Percentiles rank a stretch among this genome's conserved stretches.
Evolutionary conservation across 1,140 invertebrate species (phyloP).

Genomic region (Plodia interpunctella): DNA sequence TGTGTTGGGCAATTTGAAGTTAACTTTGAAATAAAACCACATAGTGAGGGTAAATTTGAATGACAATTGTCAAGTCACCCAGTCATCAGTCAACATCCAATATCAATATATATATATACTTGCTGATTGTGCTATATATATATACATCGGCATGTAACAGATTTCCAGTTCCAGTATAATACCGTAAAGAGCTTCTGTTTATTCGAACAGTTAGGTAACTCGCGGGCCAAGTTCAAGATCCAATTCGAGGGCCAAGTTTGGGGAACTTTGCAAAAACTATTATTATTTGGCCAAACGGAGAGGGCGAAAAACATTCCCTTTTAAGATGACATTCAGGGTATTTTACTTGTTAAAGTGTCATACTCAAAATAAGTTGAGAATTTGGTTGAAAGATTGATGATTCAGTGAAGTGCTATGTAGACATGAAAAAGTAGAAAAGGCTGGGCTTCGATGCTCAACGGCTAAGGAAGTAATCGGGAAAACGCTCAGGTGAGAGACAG

Average conservation of each 20-base stretch:
- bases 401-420: no score
- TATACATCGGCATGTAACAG: no score
- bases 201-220: background rate
- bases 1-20: background rate
- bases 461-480: no score
- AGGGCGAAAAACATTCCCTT: background rate
- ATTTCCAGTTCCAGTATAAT: no score
- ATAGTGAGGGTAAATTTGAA: no score
- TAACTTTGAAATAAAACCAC: background rate
- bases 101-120: no score
- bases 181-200: background rate
- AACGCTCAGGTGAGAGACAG: no score
- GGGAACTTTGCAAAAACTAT: conserved; percentile 4
- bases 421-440: no score
- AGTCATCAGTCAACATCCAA: no score
- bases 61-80: no score
- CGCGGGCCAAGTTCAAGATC: background rate
- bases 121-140: no score
- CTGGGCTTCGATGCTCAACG: no score
- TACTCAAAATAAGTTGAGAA: background rate
- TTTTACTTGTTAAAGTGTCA: background rate
- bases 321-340: background rate
- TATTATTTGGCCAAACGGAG: background rate
- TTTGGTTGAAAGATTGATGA: background rate
- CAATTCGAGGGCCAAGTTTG: background rate